Evolutionary conservation across 1,140 invertebrate species (phyloP).

Genomic region (Drosophila santomea): DNA sequence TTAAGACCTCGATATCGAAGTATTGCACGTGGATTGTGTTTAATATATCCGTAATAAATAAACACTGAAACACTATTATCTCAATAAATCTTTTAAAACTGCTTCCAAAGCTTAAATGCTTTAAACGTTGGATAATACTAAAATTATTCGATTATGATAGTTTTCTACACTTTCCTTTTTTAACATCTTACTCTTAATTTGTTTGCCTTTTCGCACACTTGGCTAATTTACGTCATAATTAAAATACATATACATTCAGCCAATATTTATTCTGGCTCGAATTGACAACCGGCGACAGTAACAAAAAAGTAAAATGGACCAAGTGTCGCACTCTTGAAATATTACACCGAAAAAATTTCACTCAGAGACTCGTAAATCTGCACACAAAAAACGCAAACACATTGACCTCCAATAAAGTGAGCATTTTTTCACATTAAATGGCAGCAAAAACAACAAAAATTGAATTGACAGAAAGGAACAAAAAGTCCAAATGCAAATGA

Average conservation of each 20-base stretch:
- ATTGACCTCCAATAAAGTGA: constrained; percentile 50
- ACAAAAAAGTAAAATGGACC: neutral
- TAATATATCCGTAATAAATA: no score
- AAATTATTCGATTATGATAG: no score
- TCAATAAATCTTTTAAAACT: no score
- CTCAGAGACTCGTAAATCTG: constrained; percentile 56
- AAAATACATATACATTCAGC: constrained; percentile 27
- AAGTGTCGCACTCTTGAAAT: constrained; percentile 20
- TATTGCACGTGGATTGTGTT: neutral
- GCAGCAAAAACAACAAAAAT: constrained; percentile 33
- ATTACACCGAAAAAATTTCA: constrained; percentile 19
- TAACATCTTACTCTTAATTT: constrained; percentile 10
- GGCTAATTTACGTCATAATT: constrained; percentile 51
- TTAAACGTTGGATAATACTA: no score
- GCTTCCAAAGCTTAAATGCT: no score
- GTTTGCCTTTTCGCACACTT: neutral
- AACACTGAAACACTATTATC: no score
- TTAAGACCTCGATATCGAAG: neutral
- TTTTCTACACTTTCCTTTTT: no score
- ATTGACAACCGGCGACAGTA: constrained; percentile 10
- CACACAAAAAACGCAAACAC: constrained; percentile 25
- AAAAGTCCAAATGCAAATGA: constrained; percentile 51
- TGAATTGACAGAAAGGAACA: constrained; percentile 28
- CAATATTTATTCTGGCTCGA: constrained; percentile 29
- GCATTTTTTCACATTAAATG: constrained; percentile 36